Evolutionary conservation across 2,797 vertebrate genomes (phyloP).

Genomic region (Danio jaintianensis): DNA sequence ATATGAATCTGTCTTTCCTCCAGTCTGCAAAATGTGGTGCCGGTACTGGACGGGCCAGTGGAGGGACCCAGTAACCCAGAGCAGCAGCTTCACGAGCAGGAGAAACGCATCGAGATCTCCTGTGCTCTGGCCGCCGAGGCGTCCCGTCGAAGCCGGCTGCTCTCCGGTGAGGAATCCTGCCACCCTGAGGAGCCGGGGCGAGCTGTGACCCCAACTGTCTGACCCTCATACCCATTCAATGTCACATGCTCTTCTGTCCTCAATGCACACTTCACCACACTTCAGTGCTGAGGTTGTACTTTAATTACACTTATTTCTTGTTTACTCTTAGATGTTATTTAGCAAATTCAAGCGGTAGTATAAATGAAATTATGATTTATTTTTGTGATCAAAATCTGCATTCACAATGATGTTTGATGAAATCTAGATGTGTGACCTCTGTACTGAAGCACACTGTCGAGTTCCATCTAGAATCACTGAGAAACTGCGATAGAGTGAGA

Average conservation of each 20-base stretch:
- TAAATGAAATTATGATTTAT: not conserved
- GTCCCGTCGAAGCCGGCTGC: slow-evolving; percentile 91
- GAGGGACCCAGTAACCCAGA: slow-evolving; percentile 82
- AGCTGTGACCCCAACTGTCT: slow-evolving; percentile 34
- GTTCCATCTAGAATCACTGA: slow-evolving; percentile 42
- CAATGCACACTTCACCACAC: slow-evolving; percentile 39
- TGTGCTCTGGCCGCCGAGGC: slow-evolving; percentile 94
- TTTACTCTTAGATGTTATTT: not conserved
- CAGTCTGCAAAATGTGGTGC: slow-evolving; percentile 94
- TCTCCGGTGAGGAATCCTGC: slow-evolving; percentile 87
- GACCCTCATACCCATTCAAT: slow-evolving; percentile 27
- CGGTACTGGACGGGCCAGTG: slow-evolving; percentile 85
- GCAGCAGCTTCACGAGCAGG: slow-evolving; percentile 93
- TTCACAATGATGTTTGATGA: not conserved
- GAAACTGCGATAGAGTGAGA: slow-evolving; percentile 14
- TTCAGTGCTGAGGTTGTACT: slow-evolving; percentile 60
- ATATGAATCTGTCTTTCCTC: not conserved
- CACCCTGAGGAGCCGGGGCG: slow-evolving; percentile 63
- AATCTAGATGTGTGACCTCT: slow-evolving; percentile 40
- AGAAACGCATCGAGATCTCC: slow-evolving; percentile 96
- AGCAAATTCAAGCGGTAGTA: not conserved
- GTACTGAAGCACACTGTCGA: slow-evolving; percentile 57
- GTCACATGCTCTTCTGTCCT: slow-evolving; percentile 48
- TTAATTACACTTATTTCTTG: not conserved
- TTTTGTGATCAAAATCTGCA: slow-evolving; percentile 13